Evolutionary conservation across 2,888 invertebrate species (phyloP).

Genomic region (Tholera decimalis): DNA sequence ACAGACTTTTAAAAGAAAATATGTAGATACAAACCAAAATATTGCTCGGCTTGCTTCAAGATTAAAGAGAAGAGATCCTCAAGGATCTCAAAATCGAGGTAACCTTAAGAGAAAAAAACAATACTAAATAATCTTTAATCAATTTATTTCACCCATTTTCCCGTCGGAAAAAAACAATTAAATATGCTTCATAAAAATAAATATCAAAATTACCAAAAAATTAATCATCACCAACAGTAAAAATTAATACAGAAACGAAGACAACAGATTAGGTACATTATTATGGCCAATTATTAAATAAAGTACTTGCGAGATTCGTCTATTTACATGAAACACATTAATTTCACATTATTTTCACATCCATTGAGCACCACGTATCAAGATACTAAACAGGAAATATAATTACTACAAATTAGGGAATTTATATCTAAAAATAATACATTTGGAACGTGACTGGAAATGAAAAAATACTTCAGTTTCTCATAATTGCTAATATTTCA

Average conservation of each 20-base stretch:
- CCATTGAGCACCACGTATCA: slow-evolving; percentile 55
- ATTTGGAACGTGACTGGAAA: slow-evolving; percentile 30
- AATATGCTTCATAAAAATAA: slow-evolving; percentile 53
- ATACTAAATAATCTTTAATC: slow-evolving; percentile 35
- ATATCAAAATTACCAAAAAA: slow-evolving; percentile 24
- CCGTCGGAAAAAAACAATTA: slow-evolving; percentile 45
- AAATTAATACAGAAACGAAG: slow-evolving; percentile 37
- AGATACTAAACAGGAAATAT: slow-evolving; percentile 32
- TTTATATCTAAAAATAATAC: slow-evolving; percentile 30
- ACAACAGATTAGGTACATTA: slow-evolving; percentile 61
- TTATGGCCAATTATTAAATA: slow-evolving; percentile 61
- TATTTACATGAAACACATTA: slow-evolving; percentile 47
- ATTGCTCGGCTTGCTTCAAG: too few relatives aligned
- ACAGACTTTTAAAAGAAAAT: too few relatives aligned
- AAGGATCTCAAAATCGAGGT: background rate
- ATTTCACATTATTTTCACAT: slow-evolving; percentile 47
- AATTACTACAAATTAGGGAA: slow-evolving; percentile 23
- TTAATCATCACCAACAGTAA: slow-evolving; percentile 28
- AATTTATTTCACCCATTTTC: slow-evolving; percentile 61
- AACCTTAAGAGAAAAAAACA: slow-evolving; percentile 16
- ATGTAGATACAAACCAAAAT: too few relatives aligned
- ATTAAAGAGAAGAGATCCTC: too few relatives aligned
- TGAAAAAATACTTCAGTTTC: slow-evolving; percentile 34
- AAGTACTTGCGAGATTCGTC: slow-evolving; percentile 56
- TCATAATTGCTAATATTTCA: slow-evolving; percentile 8